A percentile compares a stretch with the other conserved stretches of the same genome.
phyloP scores from a whole-genome alignment of 1,140 invertebrate genomes.

The Drosophila kikkawai region DNA sequence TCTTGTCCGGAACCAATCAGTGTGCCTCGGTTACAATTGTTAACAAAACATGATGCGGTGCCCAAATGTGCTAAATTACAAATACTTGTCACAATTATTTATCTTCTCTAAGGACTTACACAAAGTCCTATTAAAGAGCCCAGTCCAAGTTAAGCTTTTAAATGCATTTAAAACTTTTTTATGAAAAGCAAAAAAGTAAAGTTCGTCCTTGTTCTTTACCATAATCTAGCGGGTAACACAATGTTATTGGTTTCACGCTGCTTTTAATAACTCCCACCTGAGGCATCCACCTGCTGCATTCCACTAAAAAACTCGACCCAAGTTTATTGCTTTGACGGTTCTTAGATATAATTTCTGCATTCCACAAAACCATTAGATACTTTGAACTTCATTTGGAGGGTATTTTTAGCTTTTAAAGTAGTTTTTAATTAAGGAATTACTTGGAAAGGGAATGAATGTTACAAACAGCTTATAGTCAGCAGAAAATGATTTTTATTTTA shows the following conservation, averaged over 20 bases:
- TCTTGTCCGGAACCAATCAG: neutral
- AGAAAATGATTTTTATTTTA: neutral
- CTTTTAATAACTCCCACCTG: constrained; percentile 51
- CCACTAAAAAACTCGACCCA: constrained; percentile 9
- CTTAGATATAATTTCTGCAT: constrained; percentile 13
- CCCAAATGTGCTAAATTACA: neutral
- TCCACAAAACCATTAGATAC: neutral
- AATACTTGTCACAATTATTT: neutral
- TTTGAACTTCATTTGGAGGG: neutral
- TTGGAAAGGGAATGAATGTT: neutral
- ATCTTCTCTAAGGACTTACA: neutral
- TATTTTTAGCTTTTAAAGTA: neutral
- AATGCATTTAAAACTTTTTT: constrained; percentile 25
- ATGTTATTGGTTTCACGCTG: constrained; percentile 67
- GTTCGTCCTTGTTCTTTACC: constrained; percentile 19
- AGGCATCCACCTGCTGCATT: constrained; percentile 5
- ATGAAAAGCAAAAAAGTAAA: constrained; percentile 1
- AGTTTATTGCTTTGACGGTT: constrained; percentile 27
- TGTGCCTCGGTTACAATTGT: constrained; percentile 1
- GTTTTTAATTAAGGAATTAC: neutral
- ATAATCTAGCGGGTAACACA: constrained; percentile 26
- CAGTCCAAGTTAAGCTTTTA: neutral
- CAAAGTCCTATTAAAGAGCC: neutral
- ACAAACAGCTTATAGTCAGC: neutral
- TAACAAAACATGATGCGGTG: constrained; percentile 25